Evolutionary conservation across 2,888 invertebrate genomes (phyloP), one percentile per base, ranked within the genome.

Genomic region (Cataglyphis rosenhaueri): DNA sequence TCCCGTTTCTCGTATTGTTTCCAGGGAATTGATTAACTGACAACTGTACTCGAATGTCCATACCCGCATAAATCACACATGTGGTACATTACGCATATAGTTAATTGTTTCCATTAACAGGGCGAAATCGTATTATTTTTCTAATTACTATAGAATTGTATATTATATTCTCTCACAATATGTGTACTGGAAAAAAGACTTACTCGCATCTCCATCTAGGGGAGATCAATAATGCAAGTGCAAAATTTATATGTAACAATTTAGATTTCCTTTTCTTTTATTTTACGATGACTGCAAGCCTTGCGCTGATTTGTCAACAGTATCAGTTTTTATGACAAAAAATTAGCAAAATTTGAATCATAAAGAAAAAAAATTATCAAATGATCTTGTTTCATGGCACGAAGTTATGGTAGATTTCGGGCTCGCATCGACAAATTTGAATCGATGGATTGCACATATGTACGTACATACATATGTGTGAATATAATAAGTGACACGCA

Each of bases 81-180:
- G 91, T 90, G 90, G 88, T 90, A 85, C 83, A 89, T 87, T 87
- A 89, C 79, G 10, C 35, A 87, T 88, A 92, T 93, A 93, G 93
- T 88, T 87, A 93, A 94, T 93, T 92, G 88, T 93, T 93, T 92
- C 92, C 91, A 92, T 91, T 88, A 85, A 91, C 91, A 90, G 87
- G 84, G 70, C 87, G 84, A 91, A 91, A 91, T 89, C 91, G 92
- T 94, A 93, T 94, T 94, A 94, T 94, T 94, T 94, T 94, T 94
- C 91, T 93, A 93, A 93, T 91, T 92, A 92, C 84, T 90, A 91
- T 90, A 90, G 87, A 85, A 82, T 74, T 87, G 85, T 89, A 86
- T 87, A 86, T 87, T 84, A 86, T 52, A 52, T 84, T 79, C 64
- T 85, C 73, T 86, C 48, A 84, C 52, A 52, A 52, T 52, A 86